Percentiles rank a stretch among this genome's conserved stretches.
Evolutionary conservation across 64 coral and sea anemone genomes (phyloP).

Genomic region (Platygyra sinensis): DNA sequence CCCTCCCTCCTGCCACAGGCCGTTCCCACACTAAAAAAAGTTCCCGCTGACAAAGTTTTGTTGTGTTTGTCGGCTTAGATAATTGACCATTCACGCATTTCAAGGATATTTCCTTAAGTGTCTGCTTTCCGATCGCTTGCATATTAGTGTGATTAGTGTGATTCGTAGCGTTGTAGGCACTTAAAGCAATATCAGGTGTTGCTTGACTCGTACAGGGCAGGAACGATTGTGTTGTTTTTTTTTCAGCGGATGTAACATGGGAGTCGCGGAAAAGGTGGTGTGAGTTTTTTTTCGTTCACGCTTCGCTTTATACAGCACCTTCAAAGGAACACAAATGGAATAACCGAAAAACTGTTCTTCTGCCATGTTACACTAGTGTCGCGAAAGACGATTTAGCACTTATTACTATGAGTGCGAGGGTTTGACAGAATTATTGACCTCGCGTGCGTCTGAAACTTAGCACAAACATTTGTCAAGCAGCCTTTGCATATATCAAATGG

Average conservation of each 20-base stretch:
- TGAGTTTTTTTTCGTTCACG: background rate
- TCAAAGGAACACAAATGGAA: background rate
- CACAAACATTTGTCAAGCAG: background rate
- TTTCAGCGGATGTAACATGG: background rate
- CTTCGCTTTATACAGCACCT: background rate
- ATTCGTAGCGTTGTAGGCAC: background rate
- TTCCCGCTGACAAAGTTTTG: conserved; percentile 17
- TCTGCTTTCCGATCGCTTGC: background rate
- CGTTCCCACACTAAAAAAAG: background rate
- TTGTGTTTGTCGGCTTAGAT: conserved; percentile 12
- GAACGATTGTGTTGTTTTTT: background rate
- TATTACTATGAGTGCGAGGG: background rate
- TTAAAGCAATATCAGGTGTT: background rate
- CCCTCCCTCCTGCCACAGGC: too few relatives aligned
- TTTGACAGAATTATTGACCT: conserved; percentile 15
- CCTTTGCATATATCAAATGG: background rate
- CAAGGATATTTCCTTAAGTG: background rate
- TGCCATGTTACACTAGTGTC: background rate
- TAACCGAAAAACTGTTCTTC: background rate
- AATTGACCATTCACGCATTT: background rate
- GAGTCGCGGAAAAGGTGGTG: background rate
- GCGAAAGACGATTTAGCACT: background rate
- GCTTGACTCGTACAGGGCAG: background rate
- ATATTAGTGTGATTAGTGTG: too few relatives aligned
- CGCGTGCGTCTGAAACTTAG: background rate